phyloP scores from a whole-genome alignment of 2,888 invertebrate species.

The Papilio demoleus region DNA sequence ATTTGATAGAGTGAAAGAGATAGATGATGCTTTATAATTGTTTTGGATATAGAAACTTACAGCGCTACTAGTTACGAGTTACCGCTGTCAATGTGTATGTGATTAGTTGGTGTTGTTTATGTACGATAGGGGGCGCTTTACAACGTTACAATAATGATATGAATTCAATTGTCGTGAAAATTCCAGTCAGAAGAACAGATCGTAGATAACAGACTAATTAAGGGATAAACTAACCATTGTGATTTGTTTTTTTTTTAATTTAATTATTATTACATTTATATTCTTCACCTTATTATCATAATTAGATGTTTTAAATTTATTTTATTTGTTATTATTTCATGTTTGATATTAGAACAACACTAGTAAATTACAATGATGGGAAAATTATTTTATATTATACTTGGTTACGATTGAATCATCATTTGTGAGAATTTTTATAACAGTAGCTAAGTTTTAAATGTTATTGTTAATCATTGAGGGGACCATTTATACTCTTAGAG shows the following conservation, averaged over 20 bases:
- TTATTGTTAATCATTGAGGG: background rate
- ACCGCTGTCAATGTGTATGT: too few relatives aligned
- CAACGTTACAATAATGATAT: too few relatives aligned
- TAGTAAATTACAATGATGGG: slow-evolving; percentile 12
- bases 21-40: background rate
- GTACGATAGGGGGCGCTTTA: too few relatives aligned
- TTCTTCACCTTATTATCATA: background rate
- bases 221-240: too few relatives aligned
- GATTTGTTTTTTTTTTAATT: too few relatives aligned
- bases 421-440: slow-evolving; percentile 2
- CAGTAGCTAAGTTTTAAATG: background rate
- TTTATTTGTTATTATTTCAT: background rate
- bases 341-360: background rate
- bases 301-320: too few relatives aligned
- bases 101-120: too few relatives aligned
- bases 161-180: too few relatives aligned
- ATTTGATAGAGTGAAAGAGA: background rate
- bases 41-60: background rate
- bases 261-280: too few relatives aligned
- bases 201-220: background rate
- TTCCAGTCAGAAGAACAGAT: too few relatives aligned
- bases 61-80: too few relatives aligned
- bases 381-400: background rate
- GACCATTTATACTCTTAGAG: too few relatives aligned
- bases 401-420: slow-evolving; percentile 13